Base-by-base conservation (phyloP, 1,140 invertebrate species). In the Anoplolepis gracilipes region DNA sequence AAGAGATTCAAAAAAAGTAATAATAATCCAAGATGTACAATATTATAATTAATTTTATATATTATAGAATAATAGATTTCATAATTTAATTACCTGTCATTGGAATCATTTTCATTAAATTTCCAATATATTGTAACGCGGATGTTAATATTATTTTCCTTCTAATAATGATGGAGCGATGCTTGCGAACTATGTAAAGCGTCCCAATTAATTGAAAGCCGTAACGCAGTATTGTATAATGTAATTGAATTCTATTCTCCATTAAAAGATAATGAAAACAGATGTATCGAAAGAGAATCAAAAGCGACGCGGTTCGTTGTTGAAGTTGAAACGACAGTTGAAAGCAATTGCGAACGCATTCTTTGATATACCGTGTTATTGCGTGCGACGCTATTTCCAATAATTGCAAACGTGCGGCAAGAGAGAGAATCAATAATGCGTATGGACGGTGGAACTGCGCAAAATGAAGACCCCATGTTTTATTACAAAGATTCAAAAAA, bases 301-400 rank as follows among this genome's bases (percentile, higher is more conserved):
- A 59, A 73, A 73, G 53, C 67, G 46, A 3, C 62, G 36, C n/a
- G n/a, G n/a, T 42, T 13, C 36, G 13, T 22, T 59, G 49, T 81
- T 11, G 10, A 72, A 30, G 25, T 22, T 42, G 49, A 42, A 59
- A 33, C 53, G 65, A 57, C 77, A 70, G 64, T 19, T 79, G 62
- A 57, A 79, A 79, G 46, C 77, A 79, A 69, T 79, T 57, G 78
- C 64, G 19, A 42, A 10, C 49, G 46, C 42, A 70, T 81, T 81
- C 67, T 81, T 81, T 25, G 33, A 10, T 25, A 33, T 69, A 30
- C 46, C 25, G 75, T 79, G 2, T 30, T n/a, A 57, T 42, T 30
- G 78, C 65, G 30, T 30, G 67, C 67, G 28, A 73, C n/a, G 55
- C 67, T 72, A 42, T 81, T 81, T 81, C 78, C 78, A 81, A 72